Evolutionary conservation across 2,888 invertebrate species (phyloP), one percentile per base, ranked within the genome.

Genomic region (Craniophora ligustri): DNA sequence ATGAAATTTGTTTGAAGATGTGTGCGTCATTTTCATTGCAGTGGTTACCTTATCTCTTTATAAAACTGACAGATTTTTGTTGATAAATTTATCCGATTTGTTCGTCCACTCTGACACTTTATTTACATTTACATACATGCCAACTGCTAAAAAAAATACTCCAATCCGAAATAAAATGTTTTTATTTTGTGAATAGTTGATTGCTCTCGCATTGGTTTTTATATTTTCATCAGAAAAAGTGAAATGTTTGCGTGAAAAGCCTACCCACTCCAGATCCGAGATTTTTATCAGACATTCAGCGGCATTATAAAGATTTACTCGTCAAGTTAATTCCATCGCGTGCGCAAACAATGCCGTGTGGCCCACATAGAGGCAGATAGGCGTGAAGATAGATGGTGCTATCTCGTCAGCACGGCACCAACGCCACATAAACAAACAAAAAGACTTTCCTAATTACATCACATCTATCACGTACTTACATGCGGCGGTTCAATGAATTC

Each of bases 311-410:
- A 78, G 60, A 77, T 75, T 64, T 64, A 78, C 68, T 62, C 58
- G n/a, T n/a, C 58, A 68, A 56, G 67, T 69, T 73, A 70, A 74
- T 68, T 56, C 70, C 70, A 75, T 81, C 76, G 84, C 79, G 80
- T 82, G 81, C 68, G 70, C 76, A 81, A 82, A 81, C 82, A 78
- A 61, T 73, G 72, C 75, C 76, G 77, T 69, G 76, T 83, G 80
- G 68, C 76, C 79, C 76, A 82, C 72, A 79, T 82, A 72, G 55
- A 72, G 62, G 56, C 54, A 78, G 78, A 79, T 81, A 84, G 72
- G 61, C 67, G 65, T 62, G 49, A 66, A 73, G 73, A 79, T 74
- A 73, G 54, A 65, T 73, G 73, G 72, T 78, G 68, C 67, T 69
- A 79, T 79, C 79, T 81, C 74, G 67, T 61, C 67, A 64, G 46